A percentile compares a stretch with the other conserved stretches of the same genome.
These are phyloP conservation scores for Aphyosemion australe DNA, from an alignment of 2,113 vertebrate species.

Conservation along the genomic window DNA sequence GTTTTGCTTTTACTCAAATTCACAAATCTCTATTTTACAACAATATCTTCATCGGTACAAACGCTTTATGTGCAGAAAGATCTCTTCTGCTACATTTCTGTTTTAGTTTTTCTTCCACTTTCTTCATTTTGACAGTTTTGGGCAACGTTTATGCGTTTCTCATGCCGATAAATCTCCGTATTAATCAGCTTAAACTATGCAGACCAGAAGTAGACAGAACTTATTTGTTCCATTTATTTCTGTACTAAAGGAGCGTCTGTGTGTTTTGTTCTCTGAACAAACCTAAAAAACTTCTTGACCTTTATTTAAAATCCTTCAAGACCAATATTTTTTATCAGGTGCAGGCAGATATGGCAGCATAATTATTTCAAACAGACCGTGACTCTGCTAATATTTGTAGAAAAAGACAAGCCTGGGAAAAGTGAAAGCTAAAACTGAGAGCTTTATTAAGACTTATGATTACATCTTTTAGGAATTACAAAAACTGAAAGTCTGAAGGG, in stretches of 20 bases:
- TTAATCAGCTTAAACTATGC: too few species aligned
- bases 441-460: neutral
- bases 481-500: neutral
- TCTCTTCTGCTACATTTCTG: too few species aligned
- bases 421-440: neutral
- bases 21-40: too few species aligned
- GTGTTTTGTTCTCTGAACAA: neutral
- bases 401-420: slow-evolving; percentile 4
- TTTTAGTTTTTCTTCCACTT: too few species aligned
- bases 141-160: neutral
- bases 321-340: neutral
- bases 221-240: neutral
- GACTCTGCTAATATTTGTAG: slow-evolving; percentile 4
- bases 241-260: neutral
- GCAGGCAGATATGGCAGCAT: neutral
- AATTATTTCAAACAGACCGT: neutral
- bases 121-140: too few species aligned
- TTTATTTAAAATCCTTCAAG: neutral
- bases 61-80: too few species aligned
- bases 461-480: slow-evolving; percentile 11
- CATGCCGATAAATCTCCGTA: neutral
- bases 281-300: neutral
- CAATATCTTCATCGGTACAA: too few species aligned
- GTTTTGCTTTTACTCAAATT: too few species aligned
- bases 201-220: too few species aligned